A percentile compares a stretch with the other conserved stretches of the same genome.
Conservation (phyloP, 1,140 invertebrate genomes). For the Paralvinella palmiformis region DNA sequence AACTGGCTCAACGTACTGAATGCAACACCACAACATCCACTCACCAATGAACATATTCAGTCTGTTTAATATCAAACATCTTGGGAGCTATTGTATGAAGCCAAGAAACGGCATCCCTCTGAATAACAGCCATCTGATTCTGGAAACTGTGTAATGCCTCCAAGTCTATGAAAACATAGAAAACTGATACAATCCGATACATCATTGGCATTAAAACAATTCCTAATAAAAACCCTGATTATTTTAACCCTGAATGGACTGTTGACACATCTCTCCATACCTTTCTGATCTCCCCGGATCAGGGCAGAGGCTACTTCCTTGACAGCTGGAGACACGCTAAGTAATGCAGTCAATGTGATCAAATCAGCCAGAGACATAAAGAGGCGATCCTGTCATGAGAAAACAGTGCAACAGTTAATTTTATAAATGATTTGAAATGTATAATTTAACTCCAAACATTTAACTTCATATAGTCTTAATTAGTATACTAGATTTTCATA, state of each 20-base stretch:
- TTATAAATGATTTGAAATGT: too few species aligned
- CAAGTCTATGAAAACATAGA: constrained; percentile 33
- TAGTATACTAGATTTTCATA: too few species aligned
- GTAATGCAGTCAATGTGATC: constrained; percentile 75
- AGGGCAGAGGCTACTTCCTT: constrained; percentile 61
- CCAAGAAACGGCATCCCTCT: constrained; percentile 78
- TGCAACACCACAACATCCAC: background rate
- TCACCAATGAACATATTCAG: constrained; percentile 62
- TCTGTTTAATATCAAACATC: constrained; percentile 64
- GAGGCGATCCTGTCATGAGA: constrained; percentile 70
- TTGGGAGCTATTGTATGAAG: constrained; percentile 71
- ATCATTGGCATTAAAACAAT: background rate
- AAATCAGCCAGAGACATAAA: constrained; percentile 79
- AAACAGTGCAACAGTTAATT: too few species aligned
- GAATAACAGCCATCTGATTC: constrained; percentile 67
- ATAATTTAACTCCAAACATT: too few species aligned
- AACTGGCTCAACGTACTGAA: background rate
- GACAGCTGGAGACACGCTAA: constrained; percentile 70
- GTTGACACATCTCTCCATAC: too few species aligned
- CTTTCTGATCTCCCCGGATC: constrained; percentile 62
- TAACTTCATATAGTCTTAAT: too few species aligned
- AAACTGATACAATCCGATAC: constrained; percentile 31
- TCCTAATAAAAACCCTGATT: too few species aligned
- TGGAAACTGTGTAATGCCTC: constrained; percentile 60
- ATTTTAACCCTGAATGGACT: too few species aligned